Base-by-base conservation (phyloP, 2,888 invertebrate genomes). In the Callyntrura sp. region DNA sequence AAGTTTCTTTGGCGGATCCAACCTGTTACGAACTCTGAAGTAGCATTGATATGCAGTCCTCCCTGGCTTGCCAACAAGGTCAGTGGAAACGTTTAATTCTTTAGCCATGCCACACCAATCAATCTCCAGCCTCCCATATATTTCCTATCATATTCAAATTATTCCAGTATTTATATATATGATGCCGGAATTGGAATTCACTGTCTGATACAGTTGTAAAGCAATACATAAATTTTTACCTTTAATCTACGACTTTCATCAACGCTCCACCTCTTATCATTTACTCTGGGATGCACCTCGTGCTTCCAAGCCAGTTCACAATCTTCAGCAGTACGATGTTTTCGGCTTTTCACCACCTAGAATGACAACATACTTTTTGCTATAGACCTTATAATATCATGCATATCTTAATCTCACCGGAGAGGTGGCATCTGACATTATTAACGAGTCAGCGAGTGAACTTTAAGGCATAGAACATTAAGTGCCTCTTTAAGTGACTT, bases 21-120 rank as follows among this genome's bases (percentile, higher is more conserved):
- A 43, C 2, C 62, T 28, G 57, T 91, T 92, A 2, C 92, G 79
- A 60, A 90, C 90, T 45, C 91, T 82, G 55, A 88, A 88, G 79
- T 90, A 92, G 28, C 92, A 92, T 23, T 91, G 91, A 57, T 91
- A 93, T 0, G 90, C 28, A 0, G 92, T 92, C 23, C 91, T 51
- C 3, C 76, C 57, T 12, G 70, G 79, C 3, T 70, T 89, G 0
- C 6, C 8, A 4, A 35, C 48, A 4, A 51, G 14, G 6, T 14
- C 14, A 62, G 43, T 83, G 0, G n/a, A 4, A 5, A 51, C 20
- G 23, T 85, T 88, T 60, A 92, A 55, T 57, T 84, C 78, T 0
- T 48, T 43, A 3, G 92, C 90, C 0, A 93, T 55, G 11, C 28
- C 17, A n/a, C 23, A 14, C 93, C 93, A 93, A 14, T 90, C 60